Conservation (phyloP, 2,888 invertebrate genomes). For the Papilio demoleus region DNA sequence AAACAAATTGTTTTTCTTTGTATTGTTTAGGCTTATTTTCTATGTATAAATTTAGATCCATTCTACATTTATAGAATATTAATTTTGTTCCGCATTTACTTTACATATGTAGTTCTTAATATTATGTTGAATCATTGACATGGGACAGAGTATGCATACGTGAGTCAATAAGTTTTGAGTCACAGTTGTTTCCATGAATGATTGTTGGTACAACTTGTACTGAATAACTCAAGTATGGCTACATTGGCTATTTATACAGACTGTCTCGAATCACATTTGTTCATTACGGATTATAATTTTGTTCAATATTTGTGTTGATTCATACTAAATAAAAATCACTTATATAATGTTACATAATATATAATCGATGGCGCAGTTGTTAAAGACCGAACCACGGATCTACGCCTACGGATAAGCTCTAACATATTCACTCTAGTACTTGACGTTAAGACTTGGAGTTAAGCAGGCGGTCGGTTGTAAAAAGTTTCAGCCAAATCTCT, state of each 20-base stretch:
- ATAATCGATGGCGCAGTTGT: too few species aligned
- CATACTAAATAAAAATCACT: neutral
- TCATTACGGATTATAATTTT: constrained; percentile 10
- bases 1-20: too few species aligned
- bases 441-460: too few species aligned
- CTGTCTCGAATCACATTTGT: constrained; percentile 25
- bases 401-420: too few species aligned
- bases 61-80: neutral
- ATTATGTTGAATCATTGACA: constrained; percentile 46
- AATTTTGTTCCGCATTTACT: constrained; percentile 19
- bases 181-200: constrained; percentile 66
- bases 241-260: neutral
- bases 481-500: too few species aligned
- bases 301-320: neutral
- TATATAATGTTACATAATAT: too few species aligned
- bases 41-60: neutral
- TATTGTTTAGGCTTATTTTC: neutral
- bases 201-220: constrained; percentile 38
- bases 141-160: constrained; percentile 46
- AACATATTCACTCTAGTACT: too few species aligned
- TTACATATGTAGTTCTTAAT: constrained; percentile 16
- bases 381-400: too few species aligned
- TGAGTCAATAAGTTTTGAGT: constrained; percentile 67
- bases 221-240: constrained; percentile 27
- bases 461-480: too few species aligned